Conservation (phyloP, 2,113 vertebrate species). For the Typhlomys cinereus region DNA sequence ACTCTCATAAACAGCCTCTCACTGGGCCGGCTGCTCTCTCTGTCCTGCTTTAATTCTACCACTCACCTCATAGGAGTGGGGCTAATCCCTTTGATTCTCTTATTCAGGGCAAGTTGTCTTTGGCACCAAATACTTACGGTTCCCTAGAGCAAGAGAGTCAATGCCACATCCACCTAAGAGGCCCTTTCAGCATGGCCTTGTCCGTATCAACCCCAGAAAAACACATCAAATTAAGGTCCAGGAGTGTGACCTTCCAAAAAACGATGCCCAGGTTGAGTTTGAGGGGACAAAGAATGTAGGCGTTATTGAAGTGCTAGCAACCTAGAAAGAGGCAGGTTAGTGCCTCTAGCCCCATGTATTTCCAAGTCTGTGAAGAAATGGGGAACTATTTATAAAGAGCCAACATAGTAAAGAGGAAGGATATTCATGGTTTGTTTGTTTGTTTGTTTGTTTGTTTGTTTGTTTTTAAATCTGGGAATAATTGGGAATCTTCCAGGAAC, state of each 20-base stretch:
- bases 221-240: not conserved
- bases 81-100: not conserved
- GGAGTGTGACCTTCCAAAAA: not conserved
- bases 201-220: not conserved
- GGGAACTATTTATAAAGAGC: not conserved
- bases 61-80: not conserved
- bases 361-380: not conserved
- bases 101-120: not conserved
- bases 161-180: not conserved
- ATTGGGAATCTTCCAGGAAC: not conserved
- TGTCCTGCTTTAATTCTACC: not conserved
- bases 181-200: not conserved
- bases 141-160: not conserved
- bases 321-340: not conserved
- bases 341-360: no score
- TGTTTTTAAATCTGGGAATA: not conserved
- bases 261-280: not conserved
- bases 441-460: no score
- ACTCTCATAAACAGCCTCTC: not conserved
- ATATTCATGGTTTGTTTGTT: no score
- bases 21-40: not conserved
- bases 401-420: not conserved
- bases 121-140: not conserved
- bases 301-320: not conserved
- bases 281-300: not conserved